Conservation (phyloP, 2,797 vertebrate species). For the Amazona ochrocephala region DNA sequence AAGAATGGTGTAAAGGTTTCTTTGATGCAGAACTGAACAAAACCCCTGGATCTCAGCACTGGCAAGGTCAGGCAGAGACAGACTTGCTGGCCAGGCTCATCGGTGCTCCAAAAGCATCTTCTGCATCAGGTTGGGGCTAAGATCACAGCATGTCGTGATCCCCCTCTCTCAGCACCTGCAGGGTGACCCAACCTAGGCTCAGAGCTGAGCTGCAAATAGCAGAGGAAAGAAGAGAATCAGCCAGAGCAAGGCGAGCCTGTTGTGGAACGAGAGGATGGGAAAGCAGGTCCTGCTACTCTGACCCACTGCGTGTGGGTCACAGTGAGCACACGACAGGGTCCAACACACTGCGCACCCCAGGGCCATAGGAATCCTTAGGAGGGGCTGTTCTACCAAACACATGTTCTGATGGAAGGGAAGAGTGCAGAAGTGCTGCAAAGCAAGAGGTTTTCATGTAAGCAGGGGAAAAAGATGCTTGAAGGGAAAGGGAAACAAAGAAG, state of each 20-base stretch:
- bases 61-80: background rate
- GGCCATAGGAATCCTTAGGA: background rate
- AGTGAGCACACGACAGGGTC: background rate
- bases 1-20: background rate
- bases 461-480: background rate
- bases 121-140: background rate
- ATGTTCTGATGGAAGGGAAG: background rate
- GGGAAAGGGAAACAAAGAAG: background rate
- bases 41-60: background rate
- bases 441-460: background rate
- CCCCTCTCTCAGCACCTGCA: background rate
- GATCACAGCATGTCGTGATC: background rate
- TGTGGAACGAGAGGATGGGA: background rate
- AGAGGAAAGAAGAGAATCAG: background rate
- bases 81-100: background rate
- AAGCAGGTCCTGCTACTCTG: background rate
- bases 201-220: background rate
- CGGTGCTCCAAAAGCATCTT: background rate
- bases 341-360: background rate
- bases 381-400: background rate
- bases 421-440: background rate
- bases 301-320: rapidly evolving
- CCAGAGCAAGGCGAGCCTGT: background rate
- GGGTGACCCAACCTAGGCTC: rapidly evolving
- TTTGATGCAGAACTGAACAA: background rate